Evolutionary conservation across 1,140 invertebrate genomes (phyloP), one percentile per base, ranked within the genome.

Genomic region (Acromyrmex charruanus): DNA sequence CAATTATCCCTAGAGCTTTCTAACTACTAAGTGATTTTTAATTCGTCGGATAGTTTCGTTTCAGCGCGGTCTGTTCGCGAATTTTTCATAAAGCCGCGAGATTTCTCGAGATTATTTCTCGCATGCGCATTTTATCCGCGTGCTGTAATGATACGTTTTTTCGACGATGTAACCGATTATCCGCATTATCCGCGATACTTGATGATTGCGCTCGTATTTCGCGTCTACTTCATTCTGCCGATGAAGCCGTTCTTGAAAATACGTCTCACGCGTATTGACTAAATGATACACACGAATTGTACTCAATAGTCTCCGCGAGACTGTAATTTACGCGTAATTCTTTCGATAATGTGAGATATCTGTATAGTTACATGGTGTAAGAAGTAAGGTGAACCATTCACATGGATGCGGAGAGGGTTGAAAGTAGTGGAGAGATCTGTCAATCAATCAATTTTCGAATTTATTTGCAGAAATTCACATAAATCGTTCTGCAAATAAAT

Each of bases 1-100:
- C 66, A 87, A 87, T 87, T 87, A 82, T 82, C 53, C 58, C 49
- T 87, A 84, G 49, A 87, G 85, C 68, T 84, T 82, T 82, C 85
- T 69, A 86, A 49, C 85, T 28, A 55, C 85, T 87, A 87, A 87
- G 85, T 82, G 85, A 87, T 82, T 84, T 87, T 87, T 87, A 84
- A 87, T 87, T 87, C 51, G 79, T 61, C 79, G 51, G 80, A 65
- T 39, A 44, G 79, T 65, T 31, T 53, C 69, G 61, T 87, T 87
- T 87, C 58, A 49, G 63, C 31, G 18, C 10, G 53, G 39, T 77
- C 9, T 31, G 16, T 18, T 6, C 28, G 21, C 35, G 55, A 59
- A 84, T 85, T 85, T 80, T 75, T 75, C 69, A 51, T 28, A 58
- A 44, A 35, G 21, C 55, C 39, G 55, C 55, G 55, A 72, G 39